Evolutionary conservation across 2,888 invertebrate genomes (phyloP).

Genomic region (Phania funesta): DNA sequence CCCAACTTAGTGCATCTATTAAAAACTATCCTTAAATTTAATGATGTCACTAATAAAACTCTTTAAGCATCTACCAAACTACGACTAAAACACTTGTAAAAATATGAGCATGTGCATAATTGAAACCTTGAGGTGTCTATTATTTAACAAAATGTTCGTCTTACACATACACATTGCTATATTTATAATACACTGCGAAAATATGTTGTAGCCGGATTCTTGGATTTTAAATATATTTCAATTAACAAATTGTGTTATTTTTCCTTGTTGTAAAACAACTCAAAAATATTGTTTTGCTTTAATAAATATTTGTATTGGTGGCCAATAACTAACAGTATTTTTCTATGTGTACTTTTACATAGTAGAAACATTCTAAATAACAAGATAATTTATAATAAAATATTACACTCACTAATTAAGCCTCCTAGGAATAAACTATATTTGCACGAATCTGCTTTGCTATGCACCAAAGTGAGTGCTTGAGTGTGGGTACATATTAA

Average conservation of each 20-base stretch:
- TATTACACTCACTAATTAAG: constrained; percentile 52
- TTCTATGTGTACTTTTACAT: too few species aligned
- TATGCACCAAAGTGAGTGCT: neutral
- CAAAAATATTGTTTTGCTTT: too few species aligned
- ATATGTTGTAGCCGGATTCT: too few species aligned
- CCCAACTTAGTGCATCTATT: too few species aligned
- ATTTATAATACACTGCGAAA: too few species aligned
- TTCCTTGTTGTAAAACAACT: too few species aligned
- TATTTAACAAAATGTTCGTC: neutral
- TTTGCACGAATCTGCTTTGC: neutral
- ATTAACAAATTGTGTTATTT: too few species aligned
- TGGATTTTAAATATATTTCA: too few species aligned
- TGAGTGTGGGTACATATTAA: neutral
- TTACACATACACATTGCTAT: neutral
- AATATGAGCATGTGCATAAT: constrained; percentile 1
- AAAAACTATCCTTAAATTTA: too few species aligned
- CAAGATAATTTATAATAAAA: constrained; percentile 32
- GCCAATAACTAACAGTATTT: too few species aligned
- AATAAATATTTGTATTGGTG: too few species aligned
- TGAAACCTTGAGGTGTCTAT: constrained; percentile 26
- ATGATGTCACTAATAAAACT: neutral
- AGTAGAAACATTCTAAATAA: too few species aligned
- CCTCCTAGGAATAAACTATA: constrained; percentile 27
- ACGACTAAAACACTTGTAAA: neutral
- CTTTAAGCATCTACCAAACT: neutral